Percentiles rank a stretch among this genome's conserved stretches.
phyloP scores from a whole-genome alignment of 2,797 vertebrate genomes.

The Melanogrammus aeglefinus region DNA sequence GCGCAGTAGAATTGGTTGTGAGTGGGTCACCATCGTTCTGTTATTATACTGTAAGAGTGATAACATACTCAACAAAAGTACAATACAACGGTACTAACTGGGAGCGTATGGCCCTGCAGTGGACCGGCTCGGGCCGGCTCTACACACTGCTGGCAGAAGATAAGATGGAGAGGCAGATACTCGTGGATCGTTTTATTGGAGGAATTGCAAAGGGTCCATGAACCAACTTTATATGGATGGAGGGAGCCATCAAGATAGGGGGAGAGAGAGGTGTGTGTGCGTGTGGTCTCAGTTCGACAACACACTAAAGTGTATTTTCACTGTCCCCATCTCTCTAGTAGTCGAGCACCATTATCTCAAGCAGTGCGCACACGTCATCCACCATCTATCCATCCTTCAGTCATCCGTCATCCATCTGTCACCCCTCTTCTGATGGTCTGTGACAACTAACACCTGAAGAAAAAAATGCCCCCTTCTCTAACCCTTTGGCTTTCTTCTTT shows the following conservation, averaged over 20 bases:
- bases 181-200: not conserved
- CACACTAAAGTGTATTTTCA: no score
- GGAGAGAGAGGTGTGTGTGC: not conserved
- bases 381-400: not conserved
- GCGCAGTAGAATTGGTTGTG: not conserved
- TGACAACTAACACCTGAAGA: not conserved
- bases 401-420: not conserved
- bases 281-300: no score
- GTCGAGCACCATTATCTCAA: not conserved
- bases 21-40: not conserved
- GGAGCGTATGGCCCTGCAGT: no score
- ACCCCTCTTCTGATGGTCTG: not conserved
- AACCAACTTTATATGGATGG: not conserved
- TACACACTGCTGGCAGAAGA: not conserved
- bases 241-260: not conserved
- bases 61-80: not conserved
- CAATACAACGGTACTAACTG: not conserved
- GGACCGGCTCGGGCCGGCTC: no score
- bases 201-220: not conserved
- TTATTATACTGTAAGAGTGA: not conserved
- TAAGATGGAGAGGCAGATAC: not conserved
- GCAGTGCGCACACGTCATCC: not conserved
- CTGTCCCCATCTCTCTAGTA: not conserved
- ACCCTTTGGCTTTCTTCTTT: conserved; percentile 5
- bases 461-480: not conserved